These are phyloP conservation scores for Punctoribates punctum DNA, from an alignment of 2,888 invertebrate species.

Conservation along the genomic window DNA sequence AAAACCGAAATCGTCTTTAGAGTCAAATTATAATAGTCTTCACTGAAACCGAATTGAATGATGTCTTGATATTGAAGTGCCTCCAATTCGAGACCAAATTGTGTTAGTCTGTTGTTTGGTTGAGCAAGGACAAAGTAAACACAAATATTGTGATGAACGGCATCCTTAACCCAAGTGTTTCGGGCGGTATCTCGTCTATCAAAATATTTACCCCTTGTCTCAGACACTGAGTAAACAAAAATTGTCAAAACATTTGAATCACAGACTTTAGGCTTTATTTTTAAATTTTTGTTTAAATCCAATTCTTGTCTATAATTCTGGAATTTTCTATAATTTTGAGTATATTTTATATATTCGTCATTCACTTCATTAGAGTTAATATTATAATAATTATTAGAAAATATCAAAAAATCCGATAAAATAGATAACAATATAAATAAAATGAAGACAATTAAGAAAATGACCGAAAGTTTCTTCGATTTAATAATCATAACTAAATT, in stretches of 20 bases:
- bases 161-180: background rate
- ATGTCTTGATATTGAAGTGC: background rate
- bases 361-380: background rate
- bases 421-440: too few relatives aligned
- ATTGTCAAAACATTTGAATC: background rate
- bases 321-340: background rate
- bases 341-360: background rate
- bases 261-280: background rate
- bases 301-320: background rate
- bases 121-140: background rate
- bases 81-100: background rate
- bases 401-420: background rate
- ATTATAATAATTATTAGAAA: background rate
- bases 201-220: conserved; percentile 6
- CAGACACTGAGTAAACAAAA: background rate
- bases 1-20: background rate
- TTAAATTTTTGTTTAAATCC: background rate
- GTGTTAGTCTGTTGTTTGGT: background rate
- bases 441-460: too few relatives aligned
- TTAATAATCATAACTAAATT: too few relatives aligned
- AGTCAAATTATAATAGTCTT: conserved; percentile 13
- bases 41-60: background rate
- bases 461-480: too few relatives aligned
- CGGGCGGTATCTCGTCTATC: background rate
- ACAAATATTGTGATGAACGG: background rate